Conservation (phyloP, 2,797 vertebrate species). For the Champsocephalus esox region DNA sequence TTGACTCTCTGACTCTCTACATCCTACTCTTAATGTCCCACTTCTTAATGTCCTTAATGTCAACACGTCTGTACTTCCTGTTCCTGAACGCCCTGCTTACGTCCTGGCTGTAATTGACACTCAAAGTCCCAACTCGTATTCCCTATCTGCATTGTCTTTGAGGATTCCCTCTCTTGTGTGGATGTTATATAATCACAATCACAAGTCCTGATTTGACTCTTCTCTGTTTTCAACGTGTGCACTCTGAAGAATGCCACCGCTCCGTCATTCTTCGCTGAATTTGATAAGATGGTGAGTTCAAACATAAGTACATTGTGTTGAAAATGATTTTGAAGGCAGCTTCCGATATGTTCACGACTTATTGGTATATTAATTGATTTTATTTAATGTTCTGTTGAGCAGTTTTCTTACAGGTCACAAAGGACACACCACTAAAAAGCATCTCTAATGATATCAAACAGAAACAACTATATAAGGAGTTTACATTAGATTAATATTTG, state of each 20-base stretch:
- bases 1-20: too few relatives aligned
- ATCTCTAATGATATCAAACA: too few relatives aligned
- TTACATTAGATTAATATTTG: too few relatives aligned
- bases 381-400: background rate
- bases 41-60: too few relatives aligned
- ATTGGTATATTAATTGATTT: background rate
- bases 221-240: constrained; percentile 38
- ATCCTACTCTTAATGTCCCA: too few relatives aligned
- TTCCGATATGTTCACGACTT: background rate
- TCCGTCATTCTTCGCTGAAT: constrained; percentile 78
- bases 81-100: too few relatives aligned
- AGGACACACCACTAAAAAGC: too few relatives aligned
- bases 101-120: too few relatives aligned
- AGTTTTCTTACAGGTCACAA: background rate
- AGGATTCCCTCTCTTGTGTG: background rate
- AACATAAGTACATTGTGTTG: background rate
- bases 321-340: too few relatives aligned
- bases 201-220: background rate
- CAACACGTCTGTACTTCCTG: too few relatives aligned
- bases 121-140: background rate
- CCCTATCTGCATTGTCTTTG: background rate
- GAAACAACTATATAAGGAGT: too few relatives aligned
- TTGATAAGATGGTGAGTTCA: constrained; percentile 83
- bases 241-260: constrained; percentile 68
- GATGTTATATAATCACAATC: background rate